phyloP scores from a whole-genome alignment of 2,113 vertebrate genomes.

The Scolopax mira region DNA sequence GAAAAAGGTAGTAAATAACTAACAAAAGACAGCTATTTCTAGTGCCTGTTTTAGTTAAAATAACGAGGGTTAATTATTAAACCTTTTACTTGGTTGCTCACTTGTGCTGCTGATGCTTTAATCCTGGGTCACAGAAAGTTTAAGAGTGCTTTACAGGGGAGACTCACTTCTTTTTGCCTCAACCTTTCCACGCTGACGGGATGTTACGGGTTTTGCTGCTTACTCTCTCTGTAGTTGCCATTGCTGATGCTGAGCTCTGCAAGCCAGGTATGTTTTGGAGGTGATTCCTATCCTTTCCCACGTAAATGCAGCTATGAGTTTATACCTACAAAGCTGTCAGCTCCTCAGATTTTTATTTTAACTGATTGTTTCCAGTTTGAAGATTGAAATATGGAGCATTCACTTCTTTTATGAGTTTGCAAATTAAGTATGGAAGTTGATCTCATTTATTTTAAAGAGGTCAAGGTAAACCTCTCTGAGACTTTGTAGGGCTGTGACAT shows the following conservation, averaged over 20 bases:
- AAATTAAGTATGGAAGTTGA: background rate
- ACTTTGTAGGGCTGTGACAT: background rate
- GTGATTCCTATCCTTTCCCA: background rate
- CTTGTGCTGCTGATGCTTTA: conserved; percentile 63
- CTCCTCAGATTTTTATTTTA: background rate
- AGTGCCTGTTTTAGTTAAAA: conserved; percentile 55
- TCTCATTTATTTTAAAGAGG: background rate
- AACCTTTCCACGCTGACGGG: conserved; percentile 44
- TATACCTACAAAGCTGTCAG: background rate
- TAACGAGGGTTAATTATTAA: conserved; percentile 77
- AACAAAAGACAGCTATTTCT: conserved; percentile 45
- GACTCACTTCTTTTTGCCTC: conserved; percentile 39
- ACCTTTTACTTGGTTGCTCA: conserved; percentile 50
- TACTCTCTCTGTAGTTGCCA: conserved; percentile 48
- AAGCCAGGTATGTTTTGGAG: conserved; percentile 70
- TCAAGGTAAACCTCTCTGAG: background rate
- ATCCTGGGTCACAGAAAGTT: conserved; percentile 70
- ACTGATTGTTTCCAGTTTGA: background rate
- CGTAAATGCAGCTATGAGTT: background rate
- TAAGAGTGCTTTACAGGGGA: conserved; percentile 59
- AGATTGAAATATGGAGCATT: background rate
- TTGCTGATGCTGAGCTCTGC: conserved; percentile 69
- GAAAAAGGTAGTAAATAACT: conserved; percentile 46
- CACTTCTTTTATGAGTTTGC: background rate
- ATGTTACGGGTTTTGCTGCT: conserved; percentile 76